Conservation (phyloP, 2,797 vertebrate genomes). For the Propithecus deckenii region DNA sequence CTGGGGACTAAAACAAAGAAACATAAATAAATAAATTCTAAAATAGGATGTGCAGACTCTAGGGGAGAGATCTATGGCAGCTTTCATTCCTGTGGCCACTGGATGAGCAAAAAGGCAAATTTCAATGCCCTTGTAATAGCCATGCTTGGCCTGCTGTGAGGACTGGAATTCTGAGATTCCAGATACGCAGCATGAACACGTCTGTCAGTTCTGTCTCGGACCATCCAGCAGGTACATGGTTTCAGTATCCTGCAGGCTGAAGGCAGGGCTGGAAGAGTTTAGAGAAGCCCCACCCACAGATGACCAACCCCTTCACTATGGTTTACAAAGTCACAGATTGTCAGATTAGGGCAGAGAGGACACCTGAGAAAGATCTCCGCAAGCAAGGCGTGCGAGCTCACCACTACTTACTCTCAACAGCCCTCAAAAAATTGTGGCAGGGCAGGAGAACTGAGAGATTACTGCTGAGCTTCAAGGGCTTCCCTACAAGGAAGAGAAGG, state of each 20-base stretch:
- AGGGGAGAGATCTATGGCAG: too few species aligned
- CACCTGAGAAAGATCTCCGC: neutral
- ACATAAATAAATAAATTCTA: neutral
- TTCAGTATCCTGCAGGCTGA: neutral
- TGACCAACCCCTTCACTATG: neutral
- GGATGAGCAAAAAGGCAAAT: neutral
- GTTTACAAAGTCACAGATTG: neutral
- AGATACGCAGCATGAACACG: too few species aligned
- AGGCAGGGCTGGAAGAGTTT: neutral
- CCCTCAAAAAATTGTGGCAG: fast-evolving
- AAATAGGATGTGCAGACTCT: neutral
- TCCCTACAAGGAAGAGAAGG: neutral
- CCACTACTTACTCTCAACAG: neutral
- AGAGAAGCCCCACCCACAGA: neutral
- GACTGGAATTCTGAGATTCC: neutral
- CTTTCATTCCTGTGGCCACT: neutral
- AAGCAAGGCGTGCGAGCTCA: fast-evolving
- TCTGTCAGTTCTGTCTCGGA: neutral
- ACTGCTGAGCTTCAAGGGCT: neutral
- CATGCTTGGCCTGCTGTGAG: neutral
- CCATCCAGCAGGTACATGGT: neutral
- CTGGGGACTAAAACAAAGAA: neutral
- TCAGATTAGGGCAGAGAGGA: neutral
- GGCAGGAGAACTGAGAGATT: neutral
- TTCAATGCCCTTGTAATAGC: neutral